Conservation (phyloP, 2,888 invertebrate species). For the Sialis lutaria region DNA sequence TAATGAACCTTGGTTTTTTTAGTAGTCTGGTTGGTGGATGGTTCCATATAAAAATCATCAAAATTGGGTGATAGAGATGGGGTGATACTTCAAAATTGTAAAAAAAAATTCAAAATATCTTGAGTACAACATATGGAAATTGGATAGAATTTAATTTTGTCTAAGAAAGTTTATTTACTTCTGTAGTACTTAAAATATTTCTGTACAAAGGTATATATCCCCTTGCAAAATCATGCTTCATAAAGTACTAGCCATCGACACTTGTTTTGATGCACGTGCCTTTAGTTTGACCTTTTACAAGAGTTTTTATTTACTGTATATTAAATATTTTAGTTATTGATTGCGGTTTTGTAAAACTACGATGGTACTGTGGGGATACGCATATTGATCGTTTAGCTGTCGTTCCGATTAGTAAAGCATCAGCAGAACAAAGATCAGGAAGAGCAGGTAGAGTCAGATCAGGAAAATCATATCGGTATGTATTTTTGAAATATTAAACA, state of each 20-base stretch:
- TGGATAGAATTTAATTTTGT: too few relatives aligned
- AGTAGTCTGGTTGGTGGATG: neutral
- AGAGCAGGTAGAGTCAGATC: conserved; percentile 70
- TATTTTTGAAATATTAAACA: neutral
- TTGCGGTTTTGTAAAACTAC: conserved; percentile 87
- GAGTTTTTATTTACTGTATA: conserved; percentile 1
- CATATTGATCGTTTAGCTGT: conserved; percentile 72
- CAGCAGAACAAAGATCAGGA: conserved; percentile 83
- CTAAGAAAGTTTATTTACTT: too few relatives aligned
- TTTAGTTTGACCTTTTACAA: too few relatives aligned
- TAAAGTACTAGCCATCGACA: too few relatives aligned
- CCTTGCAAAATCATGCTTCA: too few relatives aligned
- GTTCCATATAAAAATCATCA: neutral
- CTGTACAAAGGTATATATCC: too few relatives aligned
- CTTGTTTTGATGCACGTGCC: too few relatives aligned
- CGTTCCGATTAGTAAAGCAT: conserved; percentile 70
- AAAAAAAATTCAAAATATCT: too few relatives aligned
- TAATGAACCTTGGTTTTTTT: too few relatives aligned
- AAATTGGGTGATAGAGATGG: neutral
- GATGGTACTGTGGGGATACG: conserved; percentile 71
- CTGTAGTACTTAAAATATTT: too few relatives aligned
- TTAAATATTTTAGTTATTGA: conserved; percentile 57
- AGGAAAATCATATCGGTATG: conserved; percentile 68
- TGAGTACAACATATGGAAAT: too few relatives aligned
- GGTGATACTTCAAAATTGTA: too few relatives aligned